These are phyloP conservation scores for Heliconius hermathena DNA, from an alignment of 1,140 invertebrate genomes.

Conservation along the genomic window DNA sequence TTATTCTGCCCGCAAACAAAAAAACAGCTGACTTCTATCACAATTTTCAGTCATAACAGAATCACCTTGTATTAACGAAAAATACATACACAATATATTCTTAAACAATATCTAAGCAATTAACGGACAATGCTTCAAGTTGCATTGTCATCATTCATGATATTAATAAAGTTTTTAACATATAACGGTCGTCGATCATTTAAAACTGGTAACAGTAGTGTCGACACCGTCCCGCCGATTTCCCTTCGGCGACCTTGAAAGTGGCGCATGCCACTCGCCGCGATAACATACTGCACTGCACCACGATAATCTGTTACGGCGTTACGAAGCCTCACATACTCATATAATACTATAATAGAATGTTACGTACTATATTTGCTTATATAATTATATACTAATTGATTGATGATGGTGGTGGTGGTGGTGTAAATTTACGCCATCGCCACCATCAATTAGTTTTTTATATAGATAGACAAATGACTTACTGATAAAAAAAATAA, in stretches of 20 bases:
- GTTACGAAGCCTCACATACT: slow-evolving; percentile 20
- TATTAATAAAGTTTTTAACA: slow-evolving; percentile 40
- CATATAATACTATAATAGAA: slow-evolving; percentile 3
- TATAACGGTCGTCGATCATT: slow-evolving; percentile 56
- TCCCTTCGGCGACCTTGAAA: slow-evolving; percentile 77
- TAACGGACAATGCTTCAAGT: background rate
- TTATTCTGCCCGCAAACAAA: too few relatives aligned
- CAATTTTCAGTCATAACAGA: too few relatives aligned
- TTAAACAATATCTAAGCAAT: background rate
- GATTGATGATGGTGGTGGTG: too few relatives aligned
- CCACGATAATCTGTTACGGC: slow-evolving; percentile 53
- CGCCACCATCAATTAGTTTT: background rate
- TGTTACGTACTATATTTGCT: slow-evolving; percentile 5
- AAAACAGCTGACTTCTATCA: background rate
- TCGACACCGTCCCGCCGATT: slow-evolving; percentile 68
- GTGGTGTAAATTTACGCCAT: too few relatives aligned
- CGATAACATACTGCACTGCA: slow-evolving; percentile 65
- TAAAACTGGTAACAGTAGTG: slow-evolving; percentile 54
- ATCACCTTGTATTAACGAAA: background rate
- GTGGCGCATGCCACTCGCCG: slow-evolving; percentile 52
- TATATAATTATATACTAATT: background rate
- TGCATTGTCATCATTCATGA: background rate
- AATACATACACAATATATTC: background rate
- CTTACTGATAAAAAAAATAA: background rate
- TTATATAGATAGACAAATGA: background rate